Evolutionary conservation across 1,140 invertebrate genomes (phyloP), one percentile per base, ranked within the genome.

Genomic region (Drosophila nebulosa): DNA sequence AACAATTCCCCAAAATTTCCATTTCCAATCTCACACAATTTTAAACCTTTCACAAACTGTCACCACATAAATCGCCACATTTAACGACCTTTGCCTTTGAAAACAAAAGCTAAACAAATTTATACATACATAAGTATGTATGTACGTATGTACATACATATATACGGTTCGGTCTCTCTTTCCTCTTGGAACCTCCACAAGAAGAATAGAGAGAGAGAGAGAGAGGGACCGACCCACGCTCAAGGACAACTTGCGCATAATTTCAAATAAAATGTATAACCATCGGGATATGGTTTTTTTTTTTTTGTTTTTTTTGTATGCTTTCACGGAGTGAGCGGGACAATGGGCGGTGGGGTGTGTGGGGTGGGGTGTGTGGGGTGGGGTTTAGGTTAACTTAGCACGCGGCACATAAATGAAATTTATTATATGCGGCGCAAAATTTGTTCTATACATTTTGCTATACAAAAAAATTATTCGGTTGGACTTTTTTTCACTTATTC

Each of bases 331-430:
- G 52, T 12, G 16, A 27, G 4, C n/a, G 24, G 26, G 21, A 1
- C 18, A n/a, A n/a, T n/a, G 10, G 5, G 27, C 30, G 39, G 5
- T 10, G 18, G 21, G n/a, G 22, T n/a, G 2, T 7, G 42, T 4
- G n/a, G 14, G 16, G 32, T 21, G 18, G 21, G n/a, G 22, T n/a
- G 2, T 7, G 42, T 4, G n/a, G 14, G 16, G 32, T 21, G n/a
- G n/a, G n/a, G n/a, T 53, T 30, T 30, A 61, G 71, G 6, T 21
- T 46, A 50, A 69, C 70, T 66, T 36, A 74, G 50, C 72, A 74
- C 64, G 71, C 71, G 60, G 66, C 72, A 76, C 65, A 76, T 76
- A 76, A 76, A 76, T 76, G 74, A 76, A 76, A 76, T 76, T 76
- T 76, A 76, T 76, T 76, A 76, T 76, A 75, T 75, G 64, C 64